Percentiles rank a stretch among this genome's conserved stretches.
phyloP scores from a whole-genome alignment of 2,888 invertebrate genomes.

The Tetranychus truncatus region DNA sequence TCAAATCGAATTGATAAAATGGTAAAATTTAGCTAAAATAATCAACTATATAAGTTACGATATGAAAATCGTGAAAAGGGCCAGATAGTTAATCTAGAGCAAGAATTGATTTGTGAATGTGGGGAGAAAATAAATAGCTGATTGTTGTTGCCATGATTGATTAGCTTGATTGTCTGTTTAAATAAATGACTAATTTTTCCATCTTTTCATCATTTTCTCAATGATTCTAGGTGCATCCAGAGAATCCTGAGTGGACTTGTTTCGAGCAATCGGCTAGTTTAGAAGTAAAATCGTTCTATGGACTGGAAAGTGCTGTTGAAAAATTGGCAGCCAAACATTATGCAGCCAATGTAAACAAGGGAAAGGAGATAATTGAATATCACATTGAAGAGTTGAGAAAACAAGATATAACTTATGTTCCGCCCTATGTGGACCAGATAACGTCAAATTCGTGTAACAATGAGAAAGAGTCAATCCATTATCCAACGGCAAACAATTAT shows the following conservation, averaged over 20 bases:
- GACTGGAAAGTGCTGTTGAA: slow-evolving; percentile 79
- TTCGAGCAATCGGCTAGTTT: slow-evolving; percentile 80
- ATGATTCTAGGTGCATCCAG: slow-evolving; percentile 57
- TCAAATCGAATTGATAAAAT: too few species aligned
- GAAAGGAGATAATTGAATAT: slow-evolving; percentile 79
- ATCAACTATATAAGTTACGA: too few species aligned
- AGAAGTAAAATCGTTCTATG: slow-evolving; percentile 85
- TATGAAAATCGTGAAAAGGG: too few species aligned
- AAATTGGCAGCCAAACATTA: slow-evolving; percentile 92
- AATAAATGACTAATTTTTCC: too few species aligned
- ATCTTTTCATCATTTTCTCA: too few species aligned
- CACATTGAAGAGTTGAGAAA: slow-evolving; percentile 58
- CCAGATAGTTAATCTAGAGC: too few species aligned
- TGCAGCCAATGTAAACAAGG: slow-evolving; percentile 64
- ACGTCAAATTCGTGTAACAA: neutral
- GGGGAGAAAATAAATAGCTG: too few species aligned
- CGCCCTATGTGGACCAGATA: slow-evolving; percentile 16
- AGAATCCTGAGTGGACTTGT: slow-evolving; percentile 82
- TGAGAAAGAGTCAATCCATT: neutral
- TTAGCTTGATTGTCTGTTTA: too few species aligned
- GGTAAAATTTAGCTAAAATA: too few species aligned
- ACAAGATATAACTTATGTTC: slow-evolving; percentile 50
- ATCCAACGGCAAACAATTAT: neutral
- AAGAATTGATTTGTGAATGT: too few species aligned
- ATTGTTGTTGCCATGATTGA: too few species aligned